Conservation (phyloP, 2,888 invertebrate genomes). For the Leucophenga montana region DNA sequence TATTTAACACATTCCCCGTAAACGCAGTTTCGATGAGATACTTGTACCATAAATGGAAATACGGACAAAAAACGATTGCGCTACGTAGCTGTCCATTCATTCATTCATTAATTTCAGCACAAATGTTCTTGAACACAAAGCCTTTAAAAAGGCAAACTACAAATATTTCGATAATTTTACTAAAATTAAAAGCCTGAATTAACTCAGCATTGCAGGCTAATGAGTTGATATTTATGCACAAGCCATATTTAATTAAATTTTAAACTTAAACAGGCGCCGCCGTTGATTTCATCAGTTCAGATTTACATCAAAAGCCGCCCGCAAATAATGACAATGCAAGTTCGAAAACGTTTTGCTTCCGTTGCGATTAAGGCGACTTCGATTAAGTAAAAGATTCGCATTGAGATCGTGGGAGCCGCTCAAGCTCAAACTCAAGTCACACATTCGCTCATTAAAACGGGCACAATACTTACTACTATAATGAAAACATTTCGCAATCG, state of each 20-base stretch:
- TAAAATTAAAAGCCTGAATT: too few species aligned
- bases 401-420: slow-evolving; percentile 17
- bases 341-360: too few species aligned
- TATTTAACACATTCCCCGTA: slow-evolving; percentile 14
- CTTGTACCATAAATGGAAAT: slow-evolving; percentile 14
- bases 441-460: background rate
- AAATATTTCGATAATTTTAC: background rate
- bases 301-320: background rate
- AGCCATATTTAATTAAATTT: slow-evolving; percentile 11
- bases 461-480: too few species aligned
- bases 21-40: background rate
- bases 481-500: slow-evolving; percentile 42
- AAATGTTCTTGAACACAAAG: background rate
- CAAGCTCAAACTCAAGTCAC: background rate
- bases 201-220: slow-evolving; percentile 8
- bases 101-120: slow-evolving; percentile 15
- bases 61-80: background rate
- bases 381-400: too few species aligned
- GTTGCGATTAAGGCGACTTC: too few species aligned
- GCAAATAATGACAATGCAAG: background rate
- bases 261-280: background rate
- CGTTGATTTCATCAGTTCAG: background rate
- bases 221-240: slow-evolving; percentile 22
- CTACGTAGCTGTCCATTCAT: background rate
- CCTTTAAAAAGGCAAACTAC: background rate